Conservation (phyloP, 2,113 vertebrate genomes). For the Sapayoa aenigma region DNA sequence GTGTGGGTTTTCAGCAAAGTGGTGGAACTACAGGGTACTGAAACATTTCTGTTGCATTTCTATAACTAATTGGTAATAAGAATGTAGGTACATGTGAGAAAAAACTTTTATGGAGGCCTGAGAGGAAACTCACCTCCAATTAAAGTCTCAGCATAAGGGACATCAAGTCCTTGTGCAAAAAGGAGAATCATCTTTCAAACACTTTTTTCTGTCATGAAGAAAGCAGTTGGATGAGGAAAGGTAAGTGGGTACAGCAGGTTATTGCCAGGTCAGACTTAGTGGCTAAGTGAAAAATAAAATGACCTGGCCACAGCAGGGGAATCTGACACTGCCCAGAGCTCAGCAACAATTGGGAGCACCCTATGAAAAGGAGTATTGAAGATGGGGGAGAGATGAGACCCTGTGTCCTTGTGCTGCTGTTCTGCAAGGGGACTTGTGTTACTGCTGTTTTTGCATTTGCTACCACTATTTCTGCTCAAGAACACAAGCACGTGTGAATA, state of each 20-base stretch:
- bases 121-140: not conserved
- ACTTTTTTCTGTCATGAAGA: not conserved
- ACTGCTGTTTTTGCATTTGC: not conserved
- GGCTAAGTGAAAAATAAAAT: fast-evolving
- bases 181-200: not conserved
- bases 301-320: not conserved
- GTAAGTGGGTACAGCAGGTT: fast-evolving
- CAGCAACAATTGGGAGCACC: not conserved
- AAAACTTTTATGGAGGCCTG: not conserved
- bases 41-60: not conserved
- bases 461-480: not conserved
- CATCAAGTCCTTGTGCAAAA: not conserved
- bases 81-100: not conserved
- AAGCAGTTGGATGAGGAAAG: not conserved
- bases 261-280: not conserved
- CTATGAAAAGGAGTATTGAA: not conserved
- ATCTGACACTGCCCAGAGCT: not conserved
- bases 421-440: not conserved
- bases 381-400: not conserved
- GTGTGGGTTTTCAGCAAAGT: fast-evolving
- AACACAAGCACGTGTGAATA: not conserved
- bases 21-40: not conserved
- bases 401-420: fast-evolving
- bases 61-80: not conserved
- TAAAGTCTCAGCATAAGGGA: not conserved